phyloP scores from a whole-genome alignment of 2,888 invertebrate species.

The Athalia rosae region DNA sequence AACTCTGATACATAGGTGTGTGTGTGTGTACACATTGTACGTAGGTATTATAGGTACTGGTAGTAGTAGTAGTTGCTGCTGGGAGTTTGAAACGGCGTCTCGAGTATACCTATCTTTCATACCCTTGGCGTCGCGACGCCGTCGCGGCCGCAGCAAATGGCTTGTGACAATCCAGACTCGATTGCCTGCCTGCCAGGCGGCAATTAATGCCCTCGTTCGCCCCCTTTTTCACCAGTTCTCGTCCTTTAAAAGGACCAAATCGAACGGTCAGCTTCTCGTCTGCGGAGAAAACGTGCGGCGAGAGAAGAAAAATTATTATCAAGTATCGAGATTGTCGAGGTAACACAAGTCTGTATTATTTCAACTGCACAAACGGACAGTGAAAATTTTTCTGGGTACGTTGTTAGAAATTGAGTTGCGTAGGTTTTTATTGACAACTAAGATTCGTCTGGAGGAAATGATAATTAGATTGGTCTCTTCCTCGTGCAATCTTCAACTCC shows the following conservation, averaged over 20 bases:
- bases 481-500: too few species aligned
- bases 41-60: neutral
- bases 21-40: neutral
- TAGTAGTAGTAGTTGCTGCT: neutral
- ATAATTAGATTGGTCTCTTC: too few species aligned
- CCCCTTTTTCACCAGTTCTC: conserved; percentile 29
- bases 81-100: conserved; percentile 38
- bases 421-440: too few species aligned
- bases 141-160: conserved; percentile 30
- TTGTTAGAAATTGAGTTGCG: too few species aligned
- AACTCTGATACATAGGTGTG: neutral
- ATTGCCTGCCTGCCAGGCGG: conserved; percentile 33
- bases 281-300: neutral
- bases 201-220: conserved; percentile 41
- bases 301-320: neutral
- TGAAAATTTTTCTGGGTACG: too few species aligned
- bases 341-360: too few species aligned
- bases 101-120: conserved; percentile 37
- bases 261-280: conserved; percentile 29
- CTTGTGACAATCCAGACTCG: conserved; percentile 36
- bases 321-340: too few species aligned
- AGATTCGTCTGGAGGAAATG: too few species aligned
- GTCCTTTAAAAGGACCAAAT: neutral
- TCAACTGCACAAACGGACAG: too few species aligned
- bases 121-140: conserved; percentile 37